Evolutionary conservation across 92 coral and sea anemone species (phyloP).

Genomic region (Actinostola sp.): DNA sequence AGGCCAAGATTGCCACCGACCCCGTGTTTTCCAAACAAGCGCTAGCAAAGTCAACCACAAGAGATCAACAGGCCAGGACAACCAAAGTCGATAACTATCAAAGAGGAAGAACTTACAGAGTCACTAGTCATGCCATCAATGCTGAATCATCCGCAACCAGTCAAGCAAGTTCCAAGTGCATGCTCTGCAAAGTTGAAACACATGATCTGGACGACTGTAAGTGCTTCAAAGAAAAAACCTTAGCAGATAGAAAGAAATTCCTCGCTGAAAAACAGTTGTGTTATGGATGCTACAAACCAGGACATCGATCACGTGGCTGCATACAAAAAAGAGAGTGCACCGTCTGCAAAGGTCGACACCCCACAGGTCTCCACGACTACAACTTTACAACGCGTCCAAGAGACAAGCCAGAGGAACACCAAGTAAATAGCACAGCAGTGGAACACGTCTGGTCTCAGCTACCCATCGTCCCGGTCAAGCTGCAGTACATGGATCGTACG

Average conservation of each 20-base stretch:
- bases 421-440: too few relatives aligned
- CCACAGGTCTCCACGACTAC: constrained; percentile 51
- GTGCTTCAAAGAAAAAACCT: constrained; percentile 1
- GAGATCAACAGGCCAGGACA: background rate
- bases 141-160: background rate
- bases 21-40: constrained; percentile 49
- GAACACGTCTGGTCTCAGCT: too few relatives aligned
- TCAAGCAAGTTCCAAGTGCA: constrained; percentile 8
- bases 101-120: background rate
- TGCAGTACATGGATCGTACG: constrained; percentile 27
- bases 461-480: constrained; percentile 54
- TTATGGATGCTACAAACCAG: constrained; percentile 19
- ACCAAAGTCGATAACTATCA: too few relatives aligned
- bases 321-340: constrained; percentile 16
- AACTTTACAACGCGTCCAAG: too few relatives aligned
- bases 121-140: background rate
- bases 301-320: constrained; percentile 44
- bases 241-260: constrained; percentile 16
- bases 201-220: constrained; percentile 43
- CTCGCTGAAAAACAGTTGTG: constrained; percentile 23
- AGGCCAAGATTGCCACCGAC: constrained; percentile 54
- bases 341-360: constrained; percentile 26
- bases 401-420: too few relatives aligned
- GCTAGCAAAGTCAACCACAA: background rate
- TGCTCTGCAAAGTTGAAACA: constrained; percentile 11